Conservation (phyloP, 2,888 invertebrate species). For the Conistra vaccinii region DNA sequence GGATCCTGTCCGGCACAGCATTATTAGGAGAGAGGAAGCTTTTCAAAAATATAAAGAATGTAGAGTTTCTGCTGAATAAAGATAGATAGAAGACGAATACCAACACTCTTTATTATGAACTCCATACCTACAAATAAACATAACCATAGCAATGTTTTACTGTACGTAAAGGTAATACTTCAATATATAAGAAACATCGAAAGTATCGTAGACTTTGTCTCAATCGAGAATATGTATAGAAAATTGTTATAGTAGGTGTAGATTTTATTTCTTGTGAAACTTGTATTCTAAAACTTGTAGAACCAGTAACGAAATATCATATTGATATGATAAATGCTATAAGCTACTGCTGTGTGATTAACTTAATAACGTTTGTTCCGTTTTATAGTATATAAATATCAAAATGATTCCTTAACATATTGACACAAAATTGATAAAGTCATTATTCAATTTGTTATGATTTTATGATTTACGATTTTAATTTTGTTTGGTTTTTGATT, state of each 20-base stretch:
- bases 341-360: constrained; percentile 8
- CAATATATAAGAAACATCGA: background rate
- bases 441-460: constrained; percentile 14
- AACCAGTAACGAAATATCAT: constrained; percentile 32
- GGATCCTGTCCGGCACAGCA: background rate
- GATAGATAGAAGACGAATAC: too few species aligned
- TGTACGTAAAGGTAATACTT: background rate
- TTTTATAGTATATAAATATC: constrained; percentile 18
- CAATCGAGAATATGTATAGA: background rate
- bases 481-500: background rate
- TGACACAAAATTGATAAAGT: constrained; percentile 9
- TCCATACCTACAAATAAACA: background rate
- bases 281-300: constrained; percentile 30
- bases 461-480: background rate
- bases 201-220: background rate
- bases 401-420: constrained; percentile 12
- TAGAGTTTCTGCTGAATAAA: background rate
- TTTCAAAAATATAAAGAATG: background rate
- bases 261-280: constrained; percentile 1
- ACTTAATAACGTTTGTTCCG: constrained; percentile 1
- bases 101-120: background rate
- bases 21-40: too few species aligned
- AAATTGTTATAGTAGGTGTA: background rate
- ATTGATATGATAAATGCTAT: constrained; percentile 17
- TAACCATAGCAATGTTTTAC: background rate